A percentile compares a stretch with the other conserved stretches of the same genome.
Conservation (phyloP, 2,888 invertebrate genomes). For the Oxytorus armatus region DNA sequence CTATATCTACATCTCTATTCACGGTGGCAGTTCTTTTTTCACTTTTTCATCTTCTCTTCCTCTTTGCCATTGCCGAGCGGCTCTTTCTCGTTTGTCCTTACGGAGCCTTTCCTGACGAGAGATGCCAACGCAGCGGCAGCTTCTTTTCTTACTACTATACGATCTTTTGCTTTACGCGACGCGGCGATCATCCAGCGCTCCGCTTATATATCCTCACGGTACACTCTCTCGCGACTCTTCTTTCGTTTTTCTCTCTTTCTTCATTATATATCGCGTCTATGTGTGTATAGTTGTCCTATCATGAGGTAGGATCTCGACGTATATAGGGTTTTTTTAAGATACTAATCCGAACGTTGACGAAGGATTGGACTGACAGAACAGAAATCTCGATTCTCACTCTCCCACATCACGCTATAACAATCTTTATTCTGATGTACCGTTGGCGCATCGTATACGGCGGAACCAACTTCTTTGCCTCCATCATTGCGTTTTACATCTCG, state of each 20-base stretch:
- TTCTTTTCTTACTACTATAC: constrained; percentile 53
- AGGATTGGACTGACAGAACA: constrained; percentile 56
- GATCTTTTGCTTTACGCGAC: constrained; percentile 41
- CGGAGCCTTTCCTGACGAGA: constrained; percentile 63
- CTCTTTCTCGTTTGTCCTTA: constrained; percentile 57
- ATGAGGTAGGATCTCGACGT: constrained; percentile 57
- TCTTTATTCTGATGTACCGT: constrained; percentile 11
- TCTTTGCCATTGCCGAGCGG: constrained; percentile 35
- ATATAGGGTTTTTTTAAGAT: constrained; percentile 67
- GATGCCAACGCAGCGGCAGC: constrained; percentile 62
- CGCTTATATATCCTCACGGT: not conserved
- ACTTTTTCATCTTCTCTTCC: constrained; percentile 53
- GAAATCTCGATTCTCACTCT: constrained; percentile 53
- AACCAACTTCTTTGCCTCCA: constrained; percentile 12
- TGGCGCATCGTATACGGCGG: not conserved
- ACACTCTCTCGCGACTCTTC: constrained; percentile 19
- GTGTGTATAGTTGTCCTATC: constrained; percentile 49
- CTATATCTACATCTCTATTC: constrained; percentile 77
- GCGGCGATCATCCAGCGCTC: constrained; percentile 34
- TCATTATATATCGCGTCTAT: constrained; percentile 16
- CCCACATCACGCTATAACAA: not conserved
- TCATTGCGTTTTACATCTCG: not conserved
- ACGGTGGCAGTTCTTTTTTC: constrained; percentile 73
- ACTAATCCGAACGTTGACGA: constrained; percentile 69
- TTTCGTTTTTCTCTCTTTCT: constrained; percentile 13